Evolutionary conservation across 2,113 vertebrate genomes (phyloP), one percentile per base, ranked within the genome.

Genomic region (Stictonetta naevosa): DNA sequence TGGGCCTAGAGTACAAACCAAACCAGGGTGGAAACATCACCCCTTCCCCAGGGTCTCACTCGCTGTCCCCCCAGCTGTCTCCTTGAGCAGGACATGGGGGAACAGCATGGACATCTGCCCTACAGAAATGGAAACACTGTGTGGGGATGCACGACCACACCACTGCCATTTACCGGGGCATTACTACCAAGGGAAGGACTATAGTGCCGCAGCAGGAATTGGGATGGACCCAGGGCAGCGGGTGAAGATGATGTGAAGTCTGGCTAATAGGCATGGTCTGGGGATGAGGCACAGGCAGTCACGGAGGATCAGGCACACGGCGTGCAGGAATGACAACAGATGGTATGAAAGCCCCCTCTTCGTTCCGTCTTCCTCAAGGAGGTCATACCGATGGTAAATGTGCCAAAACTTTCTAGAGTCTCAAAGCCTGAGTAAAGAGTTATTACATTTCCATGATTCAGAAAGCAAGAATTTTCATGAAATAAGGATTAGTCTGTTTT

Each of bases 381-480:
- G 21, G 40, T 48, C 55, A 53, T 28, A 22, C 79, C 73, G 31
- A 64, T 20, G 38, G 92, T 86, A 94, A 88, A 23, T 5, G 16
- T 0, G 28, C 73, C 93, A 96, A 82, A 25, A 67, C 82, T 86
- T 88, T 84, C 64, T 74, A 58, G 42, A 64, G 69, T 86, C 93
- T 81, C 53, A 72, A 58, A 75, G 42, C 8, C 58, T 77, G 31
- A 86, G 33, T 69, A 62, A 83, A 80, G 72, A 63, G 13, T 92
- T 83, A 90, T 78, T 88, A 64, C 26, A n/a, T 93, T 96, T 83
- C 90, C 44, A 64, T 88, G 83, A 83, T 68, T 90, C 86, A 96
- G 76, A 86, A 92, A 75, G 28, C 16, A 92, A 88, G 53, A 62
- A 78, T 92, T 96, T 80, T 89, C 50, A 58, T 34, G 31, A 19